phyloP scores from a whole-genome alignment of 2,797 vertebrate genomes.

The Lindbergichthys nudifrons region DNA sequence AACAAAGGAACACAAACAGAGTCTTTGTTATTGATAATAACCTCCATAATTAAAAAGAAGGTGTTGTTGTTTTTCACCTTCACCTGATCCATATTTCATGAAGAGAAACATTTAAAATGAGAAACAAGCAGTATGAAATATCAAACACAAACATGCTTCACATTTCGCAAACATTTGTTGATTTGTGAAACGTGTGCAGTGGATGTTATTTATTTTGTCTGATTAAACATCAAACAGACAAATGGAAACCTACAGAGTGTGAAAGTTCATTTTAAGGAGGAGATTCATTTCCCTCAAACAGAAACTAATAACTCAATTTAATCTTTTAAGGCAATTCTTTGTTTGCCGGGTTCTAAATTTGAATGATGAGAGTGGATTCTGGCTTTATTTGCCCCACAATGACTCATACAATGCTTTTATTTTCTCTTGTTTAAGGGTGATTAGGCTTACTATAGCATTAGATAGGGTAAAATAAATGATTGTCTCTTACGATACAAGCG shows the following conservation, averaged over 20 bases:
- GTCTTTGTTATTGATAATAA: background rate
- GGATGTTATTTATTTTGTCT: background rate
- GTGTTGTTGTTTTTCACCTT: background rate
- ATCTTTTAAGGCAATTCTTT: background rate
- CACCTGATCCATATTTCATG: background rate
- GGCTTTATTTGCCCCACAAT: conserved; percentile 4
- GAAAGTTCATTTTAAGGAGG: background rate
- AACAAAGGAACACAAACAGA: background rate
- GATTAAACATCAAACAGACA: conserved; percentile 6
- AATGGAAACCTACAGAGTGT: background rate
- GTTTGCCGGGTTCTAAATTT: background rate
- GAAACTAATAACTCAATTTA: background rate
- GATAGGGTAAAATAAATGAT: background rate
- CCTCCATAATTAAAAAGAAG: background rate
- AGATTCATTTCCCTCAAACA: background rate
- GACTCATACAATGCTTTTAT: background rate
- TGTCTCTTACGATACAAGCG: background rate
- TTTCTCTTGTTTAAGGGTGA: background rate
- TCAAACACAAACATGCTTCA: background rate
- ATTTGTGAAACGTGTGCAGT: background rate
- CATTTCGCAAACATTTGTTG: background rate
- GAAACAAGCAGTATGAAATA: background rate
- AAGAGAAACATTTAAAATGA: background rate
- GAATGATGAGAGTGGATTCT: background rate
- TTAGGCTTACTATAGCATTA: background rate